Evolutionary conservation across 1,140 invertebrate genomes (phyloP), one percentile per base, ranked within the genome.

Genomic region (Thaumatotibia leucotreta): DNA sequence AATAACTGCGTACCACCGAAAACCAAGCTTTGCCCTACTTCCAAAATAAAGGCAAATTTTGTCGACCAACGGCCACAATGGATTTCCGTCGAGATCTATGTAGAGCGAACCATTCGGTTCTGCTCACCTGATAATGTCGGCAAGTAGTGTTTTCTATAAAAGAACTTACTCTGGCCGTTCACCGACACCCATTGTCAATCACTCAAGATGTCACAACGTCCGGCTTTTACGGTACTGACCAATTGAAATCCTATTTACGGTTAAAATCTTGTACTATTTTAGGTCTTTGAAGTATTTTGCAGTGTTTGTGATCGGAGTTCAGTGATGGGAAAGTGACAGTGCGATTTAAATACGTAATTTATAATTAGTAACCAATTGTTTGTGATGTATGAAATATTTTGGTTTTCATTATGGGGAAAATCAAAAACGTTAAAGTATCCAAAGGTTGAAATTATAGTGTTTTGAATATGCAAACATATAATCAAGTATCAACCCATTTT

Each of bases 151-250:
- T 68, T 68, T 82, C 78, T 90, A 90, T 90, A 90, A 88, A 90
- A 87, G 70, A 79, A 77, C 66, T 82, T 74, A 72, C 78, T 66
- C 63, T 69, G 23, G 64, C 69, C 68, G 65, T 76, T 76, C 68
- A 33, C 67, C 63, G 58, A 79, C 83, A 88, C 74, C 82, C 66
- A 78, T 75, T 73, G 72, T 76, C 79, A 80, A 79, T 65, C 73
- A 35, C 54, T 70, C 88, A 82, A 80, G 82, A 90, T 90, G 88
- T 80, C 76, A 77, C 81, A 78, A 88, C 87, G 83, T 80, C 72
- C 66, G 20, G 35, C 72, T 20, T 74, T 76, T 69, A 86, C 81
- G 84, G 85, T 89, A 89, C 61, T 71, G 23, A 54, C 1, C 5
- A 31, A 20, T 35, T 23, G 17, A 23, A 58, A 9, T 4, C 20